Evolutionary conservation across 2,888 invertebrate species (phyloP).

Genomic region (Catonia carolina): DNA sequence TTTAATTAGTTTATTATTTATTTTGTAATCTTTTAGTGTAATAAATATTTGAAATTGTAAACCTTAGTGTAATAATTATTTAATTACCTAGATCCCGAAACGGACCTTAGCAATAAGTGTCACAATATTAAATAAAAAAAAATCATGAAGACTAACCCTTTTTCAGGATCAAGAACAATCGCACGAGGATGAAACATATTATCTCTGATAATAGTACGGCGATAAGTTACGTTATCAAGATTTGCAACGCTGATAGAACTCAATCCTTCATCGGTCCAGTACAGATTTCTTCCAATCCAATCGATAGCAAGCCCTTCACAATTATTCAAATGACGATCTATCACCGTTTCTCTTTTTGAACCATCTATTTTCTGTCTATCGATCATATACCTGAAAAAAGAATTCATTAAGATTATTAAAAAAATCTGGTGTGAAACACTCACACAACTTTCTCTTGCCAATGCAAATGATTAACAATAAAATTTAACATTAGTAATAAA

Average conservation of each 20-base stretch:
- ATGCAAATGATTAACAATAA: too few relatives aligned
- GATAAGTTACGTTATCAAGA: constrained; percentile 50
- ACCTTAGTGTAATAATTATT: too few relatives aligned
- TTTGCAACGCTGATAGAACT: constrained; percentile 62
- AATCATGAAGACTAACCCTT: constrained; percentile 54
- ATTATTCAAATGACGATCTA: constrained; percentile 53
- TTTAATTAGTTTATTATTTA: too few relatives aligned
- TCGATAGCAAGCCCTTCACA: constrained; percentile 75
- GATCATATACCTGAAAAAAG: constrained; percentile 57
- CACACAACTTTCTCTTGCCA: too few relatives aligned
- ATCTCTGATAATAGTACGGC: constrained; percentile 52
- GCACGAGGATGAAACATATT: constrained; percentile 53
- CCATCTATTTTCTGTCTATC: constrained; percentile 59
- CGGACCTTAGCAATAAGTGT: too few relatives aligned
- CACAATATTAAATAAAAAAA: too few relatives aligned
- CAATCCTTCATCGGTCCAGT: constrained; percentile 72
- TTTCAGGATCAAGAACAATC: constrained; percentile 60
- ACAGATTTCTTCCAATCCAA: constrained; percentile 74
- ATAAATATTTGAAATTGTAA: too few relatives aligned
- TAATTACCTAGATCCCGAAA: too few relatives aligned
- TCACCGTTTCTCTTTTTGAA: constrained; percentile 49
- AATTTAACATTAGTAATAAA: too few relatives aligned
- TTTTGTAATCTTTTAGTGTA: too few relatives aligned
- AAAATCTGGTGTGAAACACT: too few relatives aligned
- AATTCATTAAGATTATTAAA: too few relatives aligned